Base-by-base conservation (phyloP, 2,888 invertebrate species). In the Nemotelus nigrinus region DNA sequence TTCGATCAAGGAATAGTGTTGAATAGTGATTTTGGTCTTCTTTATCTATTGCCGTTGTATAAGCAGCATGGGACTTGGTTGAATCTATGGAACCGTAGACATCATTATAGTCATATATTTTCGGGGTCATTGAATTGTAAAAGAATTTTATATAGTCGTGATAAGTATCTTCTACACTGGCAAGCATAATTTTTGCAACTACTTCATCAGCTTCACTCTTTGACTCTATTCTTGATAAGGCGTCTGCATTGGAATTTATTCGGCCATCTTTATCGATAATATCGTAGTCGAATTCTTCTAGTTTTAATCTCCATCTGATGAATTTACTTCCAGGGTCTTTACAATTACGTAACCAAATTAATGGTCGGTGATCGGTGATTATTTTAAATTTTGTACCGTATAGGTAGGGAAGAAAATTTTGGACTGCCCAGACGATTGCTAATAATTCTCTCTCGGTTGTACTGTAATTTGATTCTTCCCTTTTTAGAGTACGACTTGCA, bases 111-210 rank as follows among this genome's bases (percentile, higher is more conserved):
- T 25, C 41, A 25, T 8, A 48, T 44, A 25, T 45, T 10, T 3
- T 45, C 10, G 48, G 39, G 25, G 39, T 47, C 25, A 25, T 25
- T 25, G 25, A 25, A 25, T 25, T 25, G 25, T 25, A 25, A 25
- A 25, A 25, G 25, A 25, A 45, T 47, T 45, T 3, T 57, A 64
- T 64, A 10, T 60, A 60, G 39, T 60, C 63, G 10, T 75, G 47
- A 5, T 75, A 58, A 41, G 58, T 60, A 8, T 75, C 75, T 25
- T 75, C 75, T 25, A 60, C 48, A 2, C 47, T 44, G 43, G 50
- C 63, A 60, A 25, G 48, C 60, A 2, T 5, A 39, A 50, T 74
- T 47, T 47, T 74, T 74, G 3, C 44, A 39, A 50, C 47, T 74
- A 25, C 58, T 58, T 39, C 58, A 41, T 60, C 75, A 75, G 4